Evolutionary conservation across 2,797 vertebrate genomes (phyloP), one percentile per base, ranked within the genome.

Genomic region (Sebastes melanostomus): DNA sequence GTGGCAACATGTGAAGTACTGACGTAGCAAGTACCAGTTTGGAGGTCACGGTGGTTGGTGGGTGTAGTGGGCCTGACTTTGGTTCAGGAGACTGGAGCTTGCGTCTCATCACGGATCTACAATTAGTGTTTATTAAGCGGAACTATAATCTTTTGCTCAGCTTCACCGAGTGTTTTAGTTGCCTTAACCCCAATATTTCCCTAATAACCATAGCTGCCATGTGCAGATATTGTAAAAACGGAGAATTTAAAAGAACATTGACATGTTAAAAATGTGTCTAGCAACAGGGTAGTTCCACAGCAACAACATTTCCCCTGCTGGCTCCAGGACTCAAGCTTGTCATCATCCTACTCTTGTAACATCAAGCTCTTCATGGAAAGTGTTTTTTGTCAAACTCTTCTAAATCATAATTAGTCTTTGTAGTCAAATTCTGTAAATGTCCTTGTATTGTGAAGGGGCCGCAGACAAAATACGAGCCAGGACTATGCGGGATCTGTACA

Each of bases 401-500:
- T 81, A 25, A 83, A 75, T 77, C 50, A 16, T 36, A 42, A 46
- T 81, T 30, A 72, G 72, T 34, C 25, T 29, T 67, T 75, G n/a
- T 27, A 38, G 61, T 75, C 29, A 62, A 16, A 74, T 58, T 58
- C 22, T 55, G n/a, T 38, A 25, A 77, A 66, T 67, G 46, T 34
- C n/a, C 58, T 20, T 56, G n/a, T 34, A 24, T 42, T 46, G 16
- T 18, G 27, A 67, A 58, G 68, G 50, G 65, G 73, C 34, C 18
- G 34, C 5, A 32, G 62, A 66, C 66, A 72, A 34, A 81, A 66
- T 61, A 62, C 20, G 20, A 66, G 80, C 58, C 1, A 50, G 24
- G 30, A 78, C 66, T 66, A 70, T 83, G 78, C 78, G 63, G 76
- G 80, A 75, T 87, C 71, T 84, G 80, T 79, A 88, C 81, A 86